Evolutionary conservation across 1,140 invertebrate genomes (phyloP).

Genomic region (Nephotettix cincticeps): DNA sequence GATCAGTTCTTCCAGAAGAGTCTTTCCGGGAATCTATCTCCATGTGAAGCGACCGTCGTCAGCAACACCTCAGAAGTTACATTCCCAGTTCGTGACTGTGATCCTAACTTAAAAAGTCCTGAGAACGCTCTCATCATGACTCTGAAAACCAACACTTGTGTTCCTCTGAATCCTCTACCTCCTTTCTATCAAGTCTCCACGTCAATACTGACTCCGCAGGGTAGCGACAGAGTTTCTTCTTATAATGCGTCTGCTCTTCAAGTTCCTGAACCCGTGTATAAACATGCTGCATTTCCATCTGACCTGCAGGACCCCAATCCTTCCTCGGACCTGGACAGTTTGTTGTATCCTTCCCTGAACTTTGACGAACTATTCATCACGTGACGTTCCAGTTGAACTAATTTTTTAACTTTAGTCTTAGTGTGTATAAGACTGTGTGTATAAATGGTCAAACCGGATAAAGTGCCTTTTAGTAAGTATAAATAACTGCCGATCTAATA

Average conservation of each 20-base stretch:
- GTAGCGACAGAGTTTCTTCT: neutral
- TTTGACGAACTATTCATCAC: constrained; percentile 15
- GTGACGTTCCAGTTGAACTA: neutral
- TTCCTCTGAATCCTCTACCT: neutral
- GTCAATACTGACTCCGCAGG: neutral
- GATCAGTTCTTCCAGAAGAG: constrained; percentile 22
- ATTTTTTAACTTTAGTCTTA: too few relatives aligned
- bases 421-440: too few relatives aligned
- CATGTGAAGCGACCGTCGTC: neutral
- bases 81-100: neutral
- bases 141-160: neutral
- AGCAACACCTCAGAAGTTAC: neutral
- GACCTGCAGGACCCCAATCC: neutral
- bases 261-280: neutral
- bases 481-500: too few relatives aligned
- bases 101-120: neutral
- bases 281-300: neutral
- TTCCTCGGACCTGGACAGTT: constrained; percentile 9
- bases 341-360: neutral
- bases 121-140: neutral
- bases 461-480: too few relatives aligned
- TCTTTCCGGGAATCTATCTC: neutral
- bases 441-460: too few relatives aligned
- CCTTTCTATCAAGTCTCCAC: neutral
- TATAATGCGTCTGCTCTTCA: neutral